Percentiles rank a stretch among this genome's conserved stretches.
Conservation (phyloP, 2,113 vertebrate genomes). For the Felis chaus region DNA sequence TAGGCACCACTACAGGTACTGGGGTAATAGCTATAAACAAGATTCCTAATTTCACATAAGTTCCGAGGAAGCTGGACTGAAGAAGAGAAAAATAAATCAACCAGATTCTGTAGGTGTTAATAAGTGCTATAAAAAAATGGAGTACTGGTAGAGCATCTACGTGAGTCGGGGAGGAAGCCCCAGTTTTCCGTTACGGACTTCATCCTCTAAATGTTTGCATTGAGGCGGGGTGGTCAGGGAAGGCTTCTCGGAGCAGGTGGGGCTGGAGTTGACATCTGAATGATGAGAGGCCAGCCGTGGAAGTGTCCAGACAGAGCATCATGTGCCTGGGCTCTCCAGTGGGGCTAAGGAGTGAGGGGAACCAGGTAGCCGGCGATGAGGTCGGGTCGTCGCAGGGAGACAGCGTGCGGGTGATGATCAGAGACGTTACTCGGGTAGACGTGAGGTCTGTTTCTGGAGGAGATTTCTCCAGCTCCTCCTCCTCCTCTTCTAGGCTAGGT, state of each 20-base stretch:
- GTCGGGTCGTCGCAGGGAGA: not conserved
- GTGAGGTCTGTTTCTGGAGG: not conserved
- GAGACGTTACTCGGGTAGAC: not conserved
- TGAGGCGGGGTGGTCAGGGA: not conserved
- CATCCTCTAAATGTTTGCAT: not conserved
- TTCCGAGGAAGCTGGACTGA: not conserved
- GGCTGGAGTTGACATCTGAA: not conserved
- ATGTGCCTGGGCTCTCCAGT: not conserved
- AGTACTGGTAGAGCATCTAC: not conserved
- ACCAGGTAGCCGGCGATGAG: not conserved
- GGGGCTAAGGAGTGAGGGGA: not conserved
- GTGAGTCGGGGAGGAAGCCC: not conserved
- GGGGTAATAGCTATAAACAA: not conserved
- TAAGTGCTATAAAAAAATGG: not conserved
- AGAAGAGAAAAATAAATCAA: constrained; percentile 5
- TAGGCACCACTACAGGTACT: not conserved
- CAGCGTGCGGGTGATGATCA: not conserved
- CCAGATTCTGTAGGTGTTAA: not conserved
- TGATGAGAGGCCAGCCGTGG: not conserved
- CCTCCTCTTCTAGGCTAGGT: not conserved
- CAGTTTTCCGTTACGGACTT: not conserved
- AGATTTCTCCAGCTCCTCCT: not conserved
- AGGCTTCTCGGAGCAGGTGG: not conserved
- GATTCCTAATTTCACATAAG: not conserved
- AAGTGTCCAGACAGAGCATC: not conserved